A percentile compares a stretch with the other conserved stretches of the same genome.
Conservation (phyloP, 2,888 invertebrate genomes). For the Clanis bilineata region DNA sequence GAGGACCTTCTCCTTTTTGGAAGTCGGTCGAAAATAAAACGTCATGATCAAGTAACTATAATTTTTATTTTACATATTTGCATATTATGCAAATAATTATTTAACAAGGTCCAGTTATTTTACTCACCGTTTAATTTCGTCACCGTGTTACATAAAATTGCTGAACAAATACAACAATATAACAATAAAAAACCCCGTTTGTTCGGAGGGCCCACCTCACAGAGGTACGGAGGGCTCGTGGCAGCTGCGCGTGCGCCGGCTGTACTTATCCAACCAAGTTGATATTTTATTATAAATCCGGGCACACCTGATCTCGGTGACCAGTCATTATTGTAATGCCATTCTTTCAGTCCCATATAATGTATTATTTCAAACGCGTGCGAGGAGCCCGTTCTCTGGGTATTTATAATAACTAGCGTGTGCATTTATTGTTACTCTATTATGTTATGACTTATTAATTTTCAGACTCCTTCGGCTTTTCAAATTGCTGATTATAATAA, state of each 20-base stretch:
- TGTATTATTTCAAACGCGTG: constrained; percentile 54
- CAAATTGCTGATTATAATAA: constrained; percentile 87
- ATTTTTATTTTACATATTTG: neutral
- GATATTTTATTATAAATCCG: constrained; percentile 76
- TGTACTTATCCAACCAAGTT: constrained; percentile 66
- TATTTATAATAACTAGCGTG: constrained; percentile 24
- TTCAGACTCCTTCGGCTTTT: constrained; percentile 30
- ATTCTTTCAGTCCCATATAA: constrained; percentile 54
- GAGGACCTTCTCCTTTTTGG: too few relatives aligned
- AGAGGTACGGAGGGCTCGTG: constrained; percentile 55
- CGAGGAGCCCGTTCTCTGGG: constrained; percentile 29
- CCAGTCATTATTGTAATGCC: constrained; percentile 70
- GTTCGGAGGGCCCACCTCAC: constrained; percentile 61
- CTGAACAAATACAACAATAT: constrained; percentile 41
- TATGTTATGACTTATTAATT: constrained; percentile 22
- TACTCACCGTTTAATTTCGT: neutral
- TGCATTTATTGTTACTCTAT: neutral
- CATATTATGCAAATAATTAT: neutral
- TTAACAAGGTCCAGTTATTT: neutral
- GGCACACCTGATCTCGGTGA: constrained; percentile 74
- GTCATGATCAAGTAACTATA: neutral
- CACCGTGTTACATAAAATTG: constrained; percentile 6
- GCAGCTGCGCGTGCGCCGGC: constrained; percentile 76
- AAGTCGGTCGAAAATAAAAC: too few relatives aligned
- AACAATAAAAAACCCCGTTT: constrained; percentile 63